Evolutionary conservation across 2,113 vertebrate species (phyloP).

Genomic region (Scytalopus superciliaris): DNA sequence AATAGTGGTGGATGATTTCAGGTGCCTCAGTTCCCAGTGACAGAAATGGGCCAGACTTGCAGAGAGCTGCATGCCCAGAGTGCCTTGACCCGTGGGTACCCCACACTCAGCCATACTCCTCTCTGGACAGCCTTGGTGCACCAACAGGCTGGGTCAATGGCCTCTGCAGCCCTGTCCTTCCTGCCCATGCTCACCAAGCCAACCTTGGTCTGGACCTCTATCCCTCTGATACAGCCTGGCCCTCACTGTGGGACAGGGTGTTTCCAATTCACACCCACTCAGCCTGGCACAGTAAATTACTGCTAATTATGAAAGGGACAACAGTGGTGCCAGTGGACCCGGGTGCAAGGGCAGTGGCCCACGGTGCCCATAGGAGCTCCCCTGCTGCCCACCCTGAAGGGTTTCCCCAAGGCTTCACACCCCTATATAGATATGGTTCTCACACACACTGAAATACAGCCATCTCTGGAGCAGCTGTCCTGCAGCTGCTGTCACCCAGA

Average conservation of each 20-base stretch:
- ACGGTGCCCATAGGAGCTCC: accelerated
- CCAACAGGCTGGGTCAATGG: accelerated
- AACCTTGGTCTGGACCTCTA: background rate
- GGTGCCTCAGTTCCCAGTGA: background rate
- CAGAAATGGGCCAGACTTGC: background rate
- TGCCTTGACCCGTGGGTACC: accelerated
- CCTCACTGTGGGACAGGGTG: accelerated
- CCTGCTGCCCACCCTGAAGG: accelerated
- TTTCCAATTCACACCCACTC: too few species aligned
- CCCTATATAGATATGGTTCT: background rate
- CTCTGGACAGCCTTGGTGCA: background rate
- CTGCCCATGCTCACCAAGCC: background rate
- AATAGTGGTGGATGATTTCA: background rate
- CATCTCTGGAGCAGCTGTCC: background rate
- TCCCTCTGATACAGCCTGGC: background rate
- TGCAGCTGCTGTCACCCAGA: background rate
- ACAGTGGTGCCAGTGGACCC: background rate
- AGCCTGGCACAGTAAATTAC: background rate
- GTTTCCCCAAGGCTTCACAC: background rate
- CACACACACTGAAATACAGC: background rate
- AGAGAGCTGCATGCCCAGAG: background rate
- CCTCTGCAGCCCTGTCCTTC: background rate
- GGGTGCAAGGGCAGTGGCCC: accelerated
- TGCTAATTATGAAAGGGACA: background rate
- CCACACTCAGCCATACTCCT: accelerated